These are phyloP conservation scores for Musca vetustissima DNA, from an alignment of 1,140 invertebrate species.

Conservation along the genomic window DNA sequence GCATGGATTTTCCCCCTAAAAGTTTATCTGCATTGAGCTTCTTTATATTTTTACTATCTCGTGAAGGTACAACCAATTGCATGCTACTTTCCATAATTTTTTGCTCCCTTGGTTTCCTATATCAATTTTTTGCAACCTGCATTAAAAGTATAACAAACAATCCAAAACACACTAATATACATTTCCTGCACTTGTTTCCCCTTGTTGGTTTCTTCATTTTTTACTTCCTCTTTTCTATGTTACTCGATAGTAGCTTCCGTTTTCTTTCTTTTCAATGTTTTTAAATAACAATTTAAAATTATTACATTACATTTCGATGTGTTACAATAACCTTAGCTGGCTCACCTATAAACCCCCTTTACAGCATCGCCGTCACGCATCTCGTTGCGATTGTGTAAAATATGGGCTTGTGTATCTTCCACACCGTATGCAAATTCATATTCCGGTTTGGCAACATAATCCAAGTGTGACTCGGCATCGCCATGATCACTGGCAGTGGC, in stretches of 20 bases:
- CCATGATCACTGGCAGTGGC: conserved; percentile 41
- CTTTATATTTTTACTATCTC: too few species aligned
- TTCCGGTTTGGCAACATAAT: conserved; percentile 68
- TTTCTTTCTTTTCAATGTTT: background rate
- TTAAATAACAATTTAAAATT: background rate
- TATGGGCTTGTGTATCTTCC: conserved; percentile 68
- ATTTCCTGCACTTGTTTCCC: too few species aligned
- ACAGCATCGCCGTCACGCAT: conserved; percentile 69
- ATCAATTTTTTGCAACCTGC: too few species aligned
- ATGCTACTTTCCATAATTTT: too few species aligned
- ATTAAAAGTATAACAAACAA: too few species aligned
- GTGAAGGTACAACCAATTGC: too few species aligned
- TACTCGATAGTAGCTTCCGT: background rate
- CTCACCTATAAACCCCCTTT: conserved; percentile 66
- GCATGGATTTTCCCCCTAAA: too few species aligned
- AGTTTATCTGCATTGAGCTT: too few species aligned
- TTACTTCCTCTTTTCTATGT: too few species aligned
- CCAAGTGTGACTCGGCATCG: conserved; percentile 54
- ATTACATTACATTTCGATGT: background rate
- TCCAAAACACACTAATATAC: too few species aligned
- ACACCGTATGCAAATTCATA: conserved; percentile 72
- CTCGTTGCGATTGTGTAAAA: conserved; percentile 70
- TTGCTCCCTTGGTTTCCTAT: too few species aligned
- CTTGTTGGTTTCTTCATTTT: too few species aligned
- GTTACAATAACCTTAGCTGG: conserved; percentile 4